Evolutionary conservation across 2,888 invertebrate species (phyloP), one percentile per base, ranked within the genome.

Genomic region (Aricia artaxerxes): DNA sequence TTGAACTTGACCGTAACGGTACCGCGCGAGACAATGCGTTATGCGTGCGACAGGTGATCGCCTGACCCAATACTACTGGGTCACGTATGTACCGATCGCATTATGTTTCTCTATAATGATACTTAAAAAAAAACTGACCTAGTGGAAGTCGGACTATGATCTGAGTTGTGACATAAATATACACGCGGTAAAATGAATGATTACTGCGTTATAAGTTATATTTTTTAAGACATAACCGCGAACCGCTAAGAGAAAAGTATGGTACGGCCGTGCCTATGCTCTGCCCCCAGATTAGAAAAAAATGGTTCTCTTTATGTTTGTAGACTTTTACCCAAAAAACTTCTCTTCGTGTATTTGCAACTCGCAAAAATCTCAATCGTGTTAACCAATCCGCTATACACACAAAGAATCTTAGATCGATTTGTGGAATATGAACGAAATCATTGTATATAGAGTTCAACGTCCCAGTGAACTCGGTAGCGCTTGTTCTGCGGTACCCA

Each of bases 1-100:
- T 35, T 69, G 72, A 69, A 77, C 49, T 78, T 73, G 78, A 73
- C 78, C 78, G 78, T 94, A 94, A 94, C 94, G 94, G 94, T 90
- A 92, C 88, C 87, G 83, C 83, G 87, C 90, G 87, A 92, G 89
- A 92, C 93, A 93, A 94, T 92, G 92, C 92, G 92, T 91, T 92
- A 93, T 92, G 92, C 92, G 92, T 91, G 91, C 88, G 88, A 88
- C 94, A 93, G 94, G 93, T 93, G 92, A 91, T 92, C 92, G 92
- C 86, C 90, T 93, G 92, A 94, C 94, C 93, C 89, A 94, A 85
- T 81, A 86, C 85, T 90, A 92, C 89, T 92, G 88, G 92, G 91
- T 60, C 73, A 53, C 53, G 31, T 35, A 75, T 49, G 6, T 76
- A 76, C 76, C 11, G 31, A 76, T 53, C 35, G 38, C 35, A 61